Base-by-base conservation (phyloP, 2,888 invertebrate genomes). In the Herminia tarsipennalis region DNA sequence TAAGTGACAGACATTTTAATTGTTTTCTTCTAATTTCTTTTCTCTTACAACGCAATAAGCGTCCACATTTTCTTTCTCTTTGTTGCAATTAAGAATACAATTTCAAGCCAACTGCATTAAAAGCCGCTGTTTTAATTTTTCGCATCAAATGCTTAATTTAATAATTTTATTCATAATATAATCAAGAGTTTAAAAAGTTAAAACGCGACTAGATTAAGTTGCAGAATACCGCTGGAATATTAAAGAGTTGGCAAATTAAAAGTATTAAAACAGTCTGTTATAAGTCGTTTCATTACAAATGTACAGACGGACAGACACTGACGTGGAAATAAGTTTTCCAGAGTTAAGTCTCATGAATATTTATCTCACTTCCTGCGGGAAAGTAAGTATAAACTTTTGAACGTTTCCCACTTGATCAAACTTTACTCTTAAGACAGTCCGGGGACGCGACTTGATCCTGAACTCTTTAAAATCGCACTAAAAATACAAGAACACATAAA, bases 291-390 rank as follows among this genome's bases (percentile, higher is more conserved):
- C 82, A 83, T 87, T 85, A 86, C 83, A 83, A 86, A 83, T 83
- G 79, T 84, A 83, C 83, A 83, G 80, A 84, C 78, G 79, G 83
- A 84, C 82, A 81, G 86, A 82, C 76, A 79, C 81, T 84, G 86
- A 84, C 86, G 86, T 82, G 76, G 75, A 88, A 88, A 87, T 88
- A 88, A 88, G 83, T 88, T 89, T 85, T 78, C 76, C 45, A 68
- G 73, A 87, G 86, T 88, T 86, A 82, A 84, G 73, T 65, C 86
- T 88, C 87, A 88, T 90, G 89, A 90, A 89, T 90, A 90, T 90
- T 90, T 88, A 90, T 89, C 82, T 82, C 77, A 66, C 69, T 77
- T 83, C 81, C 83, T 80, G 78, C 67, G 81, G 87, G 81, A 44
- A 58, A 64, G 63, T 66, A 73, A 83, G 77, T 80, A 74, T 74